These are phyloP conservation scores for Melikaiella ostensackeni DNA, from an alignment of 2,888 invertebrate species.

Conservation along the genomic window DNA sequence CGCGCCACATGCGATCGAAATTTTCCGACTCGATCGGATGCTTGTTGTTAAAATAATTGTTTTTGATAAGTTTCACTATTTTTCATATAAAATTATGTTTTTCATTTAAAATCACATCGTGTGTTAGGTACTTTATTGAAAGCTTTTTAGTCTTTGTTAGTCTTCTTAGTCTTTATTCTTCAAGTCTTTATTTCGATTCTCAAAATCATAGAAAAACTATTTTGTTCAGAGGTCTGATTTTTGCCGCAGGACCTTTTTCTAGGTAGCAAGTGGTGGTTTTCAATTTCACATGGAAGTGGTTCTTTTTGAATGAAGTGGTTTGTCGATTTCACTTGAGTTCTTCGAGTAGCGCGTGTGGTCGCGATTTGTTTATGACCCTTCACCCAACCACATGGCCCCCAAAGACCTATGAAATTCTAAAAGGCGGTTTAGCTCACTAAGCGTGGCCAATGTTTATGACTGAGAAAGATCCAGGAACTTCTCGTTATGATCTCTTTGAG, in stretches of 20 bases:
- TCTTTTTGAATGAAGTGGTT: background rate
- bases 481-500: conserved; percentile 28
- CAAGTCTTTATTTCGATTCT: too few species aligned
- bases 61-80: too few species aligned
- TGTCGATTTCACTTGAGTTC: conserved; percentile 14
- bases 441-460: conserved; percentile 35
- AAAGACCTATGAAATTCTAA: conserved; percentile 36
- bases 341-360: conserved; percentile 20
- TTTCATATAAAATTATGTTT: too few species aligned
- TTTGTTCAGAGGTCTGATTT: too few species aligned
- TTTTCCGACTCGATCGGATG: too few species aligned
- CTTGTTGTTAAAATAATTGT: too few species aligned
- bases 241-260: background rate
- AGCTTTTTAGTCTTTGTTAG: too few species aligned
- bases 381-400: conserved; percentile 31
- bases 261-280: background rate
- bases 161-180: too few species aligned
- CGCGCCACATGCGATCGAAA: too few species aligned
- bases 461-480: conserved; percentile 33
- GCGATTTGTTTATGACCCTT: conserved; percentile 36
- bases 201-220: too few species aligned
- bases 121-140: too few species aligned
- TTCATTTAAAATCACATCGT: too few species aligned
- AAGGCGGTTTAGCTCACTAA: conserved; percentile 28
- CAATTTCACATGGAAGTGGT: conserved; percentile 5